Percentiles rank a stretch among this genome's conserved stretches.
These are phyloP conservation scores for Drosophila siamana DNA, from an alignment of 2,888 invertebrate species.

Conservation along the genomic window DNA sequence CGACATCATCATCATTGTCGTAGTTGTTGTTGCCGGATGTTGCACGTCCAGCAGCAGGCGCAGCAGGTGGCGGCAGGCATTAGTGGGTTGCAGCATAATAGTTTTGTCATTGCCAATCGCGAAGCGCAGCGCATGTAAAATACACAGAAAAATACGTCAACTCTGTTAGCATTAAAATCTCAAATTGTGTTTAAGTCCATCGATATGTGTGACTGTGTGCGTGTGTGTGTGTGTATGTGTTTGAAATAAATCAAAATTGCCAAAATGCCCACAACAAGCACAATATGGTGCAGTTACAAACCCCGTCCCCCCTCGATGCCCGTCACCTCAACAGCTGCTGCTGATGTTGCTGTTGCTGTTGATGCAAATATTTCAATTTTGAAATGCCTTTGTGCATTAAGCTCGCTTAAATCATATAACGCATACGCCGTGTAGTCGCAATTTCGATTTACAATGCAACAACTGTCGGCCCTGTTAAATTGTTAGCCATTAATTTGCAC, in stretches of 20 bases:
- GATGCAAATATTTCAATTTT: conserved; percentile 67
- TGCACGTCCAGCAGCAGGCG: conserved; percentile 58
- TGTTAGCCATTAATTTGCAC: conserved; percentile 62
- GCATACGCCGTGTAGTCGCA: conserved; percentile 67
- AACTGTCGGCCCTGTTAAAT: conserved; percentile 53
- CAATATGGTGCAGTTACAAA: conserved; percentile 34
- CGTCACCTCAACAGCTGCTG: conserved; percentile 13
- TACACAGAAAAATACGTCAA: conserved; percentile 39
- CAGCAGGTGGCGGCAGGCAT: conserved; percentile 56
- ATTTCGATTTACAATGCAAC: conserved; percentile 39
- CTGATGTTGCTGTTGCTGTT: conserved; percentile 7
- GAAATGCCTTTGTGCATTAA: conserved; percentile 77
- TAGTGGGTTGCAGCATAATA: conserved; percentile 66
- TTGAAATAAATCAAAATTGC: conserved; percentile 76
- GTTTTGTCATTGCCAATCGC: conserved; percentile 59
- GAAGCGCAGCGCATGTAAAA: conserved; percentile 51
- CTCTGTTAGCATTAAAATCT: conserved; percentile 68
- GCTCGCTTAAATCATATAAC: conserved; percentile 74
- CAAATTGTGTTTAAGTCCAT: conserved; percentile 22
- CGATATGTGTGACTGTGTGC: conserved; percentile 5
- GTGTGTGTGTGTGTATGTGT: conserved; percentile 21
- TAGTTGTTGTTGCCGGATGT: conserved; percentile 59
- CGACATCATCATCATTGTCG: conserved; percentile 34
- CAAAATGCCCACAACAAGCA: conserved; percentile 53
- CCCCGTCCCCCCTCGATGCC: not conserved